Base-by-base conservation (phyloP, 2,888 invertebrate species). In the Bellardia pandia region DNA sequence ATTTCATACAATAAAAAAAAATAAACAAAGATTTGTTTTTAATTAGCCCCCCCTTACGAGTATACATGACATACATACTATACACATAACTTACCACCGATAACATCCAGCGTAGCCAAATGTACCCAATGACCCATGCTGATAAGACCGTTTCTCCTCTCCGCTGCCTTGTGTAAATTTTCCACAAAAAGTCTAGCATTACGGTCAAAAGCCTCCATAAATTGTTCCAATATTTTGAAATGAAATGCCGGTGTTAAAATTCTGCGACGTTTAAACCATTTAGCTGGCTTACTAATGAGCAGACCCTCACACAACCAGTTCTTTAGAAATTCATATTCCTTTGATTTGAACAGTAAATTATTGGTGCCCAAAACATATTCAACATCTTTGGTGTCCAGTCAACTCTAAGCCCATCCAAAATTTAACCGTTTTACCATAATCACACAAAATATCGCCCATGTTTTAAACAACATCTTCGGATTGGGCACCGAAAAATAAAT, bases 231-330 rank as follows among this genome's bases (percentile, higher is more conserved):
- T 83, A 97, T 96, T 89, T 96, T 95, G 92, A 96, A 97, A 92
- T 97, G 97, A 92, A 97, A 97, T 0, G 96, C 95, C 0, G 97
- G 96, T 0, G 97, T 97, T 83, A 97, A 92, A 85, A 96, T 94
- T 92, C 96, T 96, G 45, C 97, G 94, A 33, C 96, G 94, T 0
- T 93, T 93, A 88, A 94, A 94, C 97, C 97, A 97, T 93, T 95
- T 95, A 2, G 76, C 42, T 0, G 90, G 90, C 40, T 74, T 78
- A 79, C 91, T 91, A 0, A 90, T 77, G 33, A 91, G 87, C 40
- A 91, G 77, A 0, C 92, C 91, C 37, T 91, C 90, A 40, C 90
- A 89, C 3, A 91, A 86, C 91, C 91, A 91, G 6, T 90, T 88
- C 14, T 91, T 75, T 71, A 89, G 66, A 33, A 83, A 89, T 30